Evolutionary conservation across 2,888 invertebrate genomes (phyloP).

Genomic region (Cephus rjabovi): DNA sequence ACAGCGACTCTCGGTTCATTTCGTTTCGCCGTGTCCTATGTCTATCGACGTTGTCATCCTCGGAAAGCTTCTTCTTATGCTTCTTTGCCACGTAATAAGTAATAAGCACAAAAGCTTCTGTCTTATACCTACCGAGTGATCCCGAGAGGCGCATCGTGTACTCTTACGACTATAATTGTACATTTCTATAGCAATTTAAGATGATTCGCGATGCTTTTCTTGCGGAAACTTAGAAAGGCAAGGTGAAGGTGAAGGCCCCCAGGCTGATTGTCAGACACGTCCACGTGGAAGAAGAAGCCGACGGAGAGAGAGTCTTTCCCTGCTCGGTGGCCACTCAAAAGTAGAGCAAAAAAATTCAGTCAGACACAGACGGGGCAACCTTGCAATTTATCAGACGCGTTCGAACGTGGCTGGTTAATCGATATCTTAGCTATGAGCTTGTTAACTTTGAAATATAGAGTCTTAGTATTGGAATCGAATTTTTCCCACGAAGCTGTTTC

Average conservation of each 20-base stretch:
- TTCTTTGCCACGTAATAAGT: background rate
- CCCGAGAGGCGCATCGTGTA: background rate
- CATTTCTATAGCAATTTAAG: conserved; percentile 7
- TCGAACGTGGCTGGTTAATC: background rate
- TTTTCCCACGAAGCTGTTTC: background rate
- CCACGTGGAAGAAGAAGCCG: background rate
- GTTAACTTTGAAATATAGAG: background rate
- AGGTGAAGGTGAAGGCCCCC: conserved; percentile 37
- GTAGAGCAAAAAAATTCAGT: conserved; percentile 15
- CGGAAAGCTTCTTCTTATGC: background rate
- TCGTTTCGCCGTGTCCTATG: background rate
- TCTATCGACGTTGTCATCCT: background rate
- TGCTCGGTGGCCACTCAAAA: background rate
- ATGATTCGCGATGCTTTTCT: conserved; percentile 10
- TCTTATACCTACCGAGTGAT: background rate
- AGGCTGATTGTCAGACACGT: background rate
- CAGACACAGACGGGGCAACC: background rate
- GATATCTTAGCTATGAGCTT: background rate
- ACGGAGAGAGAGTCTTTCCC: conserved; percentile 12
- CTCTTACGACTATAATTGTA: background rate
- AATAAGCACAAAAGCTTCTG: background rate
- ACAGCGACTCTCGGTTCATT: background rate
- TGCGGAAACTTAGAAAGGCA: conserved; percentile 21
- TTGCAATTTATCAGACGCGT: background rate
- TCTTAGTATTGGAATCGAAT: background rate